Evolutionary conservation across 2,113 vertebrate genomes (phyloP).

Genomic region (Apus apus): DNA sequence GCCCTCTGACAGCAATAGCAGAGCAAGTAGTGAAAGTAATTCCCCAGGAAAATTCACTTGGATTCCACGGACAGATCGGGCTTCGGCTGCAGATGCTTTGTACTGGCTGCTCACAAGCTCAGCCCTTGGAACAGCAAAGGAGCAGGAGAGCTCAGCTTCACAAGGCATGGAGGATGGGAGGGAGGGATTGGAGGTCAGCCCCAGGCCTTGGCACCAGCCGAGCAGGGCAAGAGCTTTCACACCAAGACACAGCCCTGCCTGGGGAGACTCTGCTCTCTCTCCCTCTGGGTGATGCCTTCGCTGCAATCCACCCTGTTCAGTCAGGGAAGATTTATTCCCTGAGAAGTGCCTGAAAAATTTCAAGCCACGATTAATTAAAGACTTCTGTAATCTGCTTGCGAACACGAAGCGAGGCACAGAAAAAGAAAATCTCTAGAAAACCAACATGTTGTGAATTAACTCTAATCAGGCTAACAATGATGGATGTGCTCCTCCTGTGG

Average conservation of each 20-base stretch:
- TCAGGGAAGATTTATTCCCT: conserved; percentile 30
- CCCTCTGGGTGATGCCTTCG: neutral
- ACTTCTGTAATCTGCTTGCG: conserved; percentile 25
- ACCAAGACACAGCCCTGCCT: neutral
- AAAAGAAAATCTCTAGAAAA: conserved; percentile 7
- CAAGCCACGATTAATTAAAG: conserved; percentile 60
- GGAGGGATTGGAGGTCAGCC: conserved; percentile 7
- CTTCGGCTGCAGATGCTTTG: conserved; percentile 2
- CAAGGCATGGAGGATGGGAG: neutral
- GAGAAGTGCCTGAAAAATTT: conserved; percentile 48
- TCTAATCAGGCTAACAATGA: conserved; percentile 27
- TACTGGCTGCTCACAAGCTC: neutral
- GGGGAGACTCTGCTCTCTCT: accelerated
- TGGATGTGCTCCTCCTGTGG: conserved; percentile 36
- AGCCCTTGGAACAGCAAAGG: neutral
- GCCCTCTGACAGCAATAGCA: conserved; percentile 39
- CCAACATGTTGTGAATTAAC: conserved; percentile 38
- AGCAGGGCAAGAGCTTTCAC: neutral
- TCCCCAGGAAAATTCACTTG: conserved; percentile 48
- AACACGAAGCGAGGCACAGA: conserved; percentile 20
- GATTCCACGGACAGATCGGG: neutral
- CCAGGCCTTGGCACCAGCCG: neutral
- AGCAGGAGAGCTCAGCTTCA: neutral
- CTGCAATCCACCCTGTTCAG: neutral
- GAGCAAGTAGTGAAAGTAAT: conserved; percentile 58